A percentile compares a stretch with the other conserved stretches of the same genome.
Evolutionary conservation across 2,888 invertebrate genomes (phyloP).

Genomic region (Ischnus inquisitorius): DNA sequence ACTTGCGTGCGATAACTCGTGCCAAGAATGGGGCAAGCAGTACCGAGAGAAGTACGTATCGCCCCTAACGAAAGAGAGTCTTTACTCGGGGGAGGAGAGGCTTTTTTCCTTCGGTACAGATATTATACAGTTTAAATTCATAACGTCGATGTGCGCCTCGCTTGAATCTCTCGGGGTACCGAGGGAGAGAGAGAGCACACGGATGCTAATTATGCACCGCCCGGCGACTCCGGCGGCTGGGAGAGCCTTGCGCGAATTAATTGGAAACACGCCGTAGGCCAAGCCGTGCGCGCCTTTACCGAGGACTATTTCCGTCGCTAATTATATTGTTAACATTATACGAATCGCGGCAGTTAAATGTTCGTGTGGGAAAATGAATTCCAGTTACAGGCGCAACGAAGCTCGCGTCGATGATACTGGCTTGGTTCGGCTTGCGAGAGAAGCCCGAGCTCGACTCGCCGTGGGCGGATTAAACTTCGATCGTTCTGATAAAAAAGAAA

Average conservation of each 20-base stretch:
- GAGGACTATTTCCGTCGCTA: constrained; percentile 68
- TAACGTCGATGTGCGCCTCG: constrained; percentile 10
- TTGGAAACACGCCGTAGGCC: constrained; percentile 68
- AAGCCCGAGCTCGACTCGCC: background rate
- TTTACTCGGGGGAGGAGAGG: background rate
- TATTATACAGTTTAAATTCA: constrained; percentile 42
- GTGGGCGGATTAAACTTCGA: constrained; percentile 1
- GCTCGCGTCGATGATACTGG: constrained; percentile 9
- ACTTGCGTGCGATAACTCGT: constrained; percentile 44
- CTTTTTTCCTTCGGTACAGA: background rate
- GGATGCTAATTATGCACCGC: constrained; percentile 67
- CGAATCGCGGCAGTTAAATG: constrained; percentile 63
- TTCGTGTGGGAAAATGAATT: constrained; percentile 52
- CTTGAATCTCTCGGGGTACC: background rate
- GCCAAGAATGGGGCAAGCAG: constrained; percentile 10
- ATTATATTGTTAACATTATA: constrained; percentile 73
- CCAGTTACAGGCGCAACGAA: constrained; percentile 3
- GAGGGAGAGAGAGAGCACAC: constrained; percentile 12
- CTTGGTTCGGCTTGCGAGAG: background rate
- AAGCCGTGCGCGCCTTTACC: constrained; percentile 3
- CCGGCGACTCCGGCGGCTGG: constrained; percentile 48
- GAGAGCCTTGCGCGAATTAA: constrained; percentile 69
- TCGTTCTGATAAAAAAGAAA: background rate
- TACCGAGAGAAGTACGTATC: constrained; percentile 31
- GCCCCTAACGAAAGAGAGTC: constrained; percentile 9